phyloP scores from a whole-genome alignment of 1,140 invertebrate genomes.

The Aphelenchoides fujianensis region DNA sequence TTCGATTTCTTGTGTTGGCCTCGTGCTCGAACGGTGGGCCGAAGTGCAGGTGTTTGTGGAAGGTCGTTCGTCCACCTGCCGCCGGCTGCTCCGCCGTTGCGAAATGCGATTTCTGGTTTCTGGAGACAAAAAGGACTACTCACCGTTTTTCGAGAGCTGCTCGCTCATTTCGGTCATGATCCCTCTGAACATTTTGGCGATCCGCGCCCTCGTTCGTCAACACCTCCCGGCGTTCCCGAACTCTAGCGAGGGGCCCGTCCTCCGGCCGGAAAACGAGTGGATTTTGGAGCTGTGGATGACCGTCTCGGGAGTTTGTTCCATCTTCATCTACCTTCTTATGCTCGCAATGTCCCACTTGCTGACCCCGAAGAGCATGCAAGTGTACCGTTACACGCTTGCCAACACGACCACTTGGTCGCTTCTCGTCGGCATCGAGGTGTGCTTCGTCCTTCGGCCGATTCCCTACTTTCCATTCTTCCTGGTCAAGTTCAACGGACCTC shows the following conservation, averaged over 20 bases:
- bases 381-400: not conserved
- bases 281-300: not conserved
- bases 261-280: not conserved
- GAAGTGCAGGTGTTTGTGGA: too few species aligned
- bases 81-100: too few species aligned
- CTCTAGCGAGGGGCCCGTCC: not conserved
- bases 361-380: not conserved
- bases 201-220: not conserved
- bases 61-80: too few species aligned
- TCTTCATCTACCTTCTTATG: constrained; percentile 1
- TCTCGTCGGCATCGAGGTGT: not conserved
- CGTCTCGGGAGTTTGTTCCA: not conserved
- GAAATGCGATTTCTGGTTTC: too few species aligned
- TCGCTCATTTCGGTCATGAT: too few species aligned
- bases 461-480: constrained; percentile 8
- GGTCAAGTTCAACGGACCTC: not conserved
- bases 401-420: not conserved
- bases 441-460: constrained; percentile 5
- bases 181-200: too few species aligned
- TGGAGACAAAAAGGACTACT: too few species aligned
- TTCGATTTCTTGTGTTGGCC: too few species aligned
- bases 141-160: too few species aligned
- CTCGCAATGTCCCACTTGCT: not conserved
- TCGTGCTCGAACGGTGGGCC: too few species aligned
- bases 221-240: not conserved